Evolutionary conservation across 1,140 invertebrate species (phyloP).

Genomic region (Drosophila orosa): DNA sequence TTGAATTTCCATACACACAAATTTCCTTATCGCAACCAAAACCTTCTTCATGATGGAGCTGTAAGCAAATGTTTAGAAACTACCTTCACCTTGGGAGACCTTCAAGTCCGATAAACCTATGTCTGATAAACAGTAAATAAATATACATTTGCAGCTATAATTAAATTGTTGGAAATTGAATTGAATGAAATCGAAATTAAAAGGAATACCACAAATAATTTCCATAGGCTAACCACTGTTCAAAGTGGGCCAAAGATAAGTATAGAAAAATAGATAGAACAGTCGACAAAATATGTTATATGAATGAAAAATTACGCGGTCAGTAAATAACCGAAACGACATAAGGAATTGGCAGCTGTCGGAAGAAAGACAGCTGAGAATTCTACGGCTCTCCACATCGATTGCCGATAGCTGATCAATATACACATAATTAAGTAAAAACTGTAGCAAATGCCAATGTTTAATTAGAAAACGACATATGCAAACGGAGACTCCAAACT

Average conservation of each 20-base stretch:
- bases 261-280: not conserved
- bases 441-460: conserved; percentile 70
- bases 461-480: conserved; percentile 78
- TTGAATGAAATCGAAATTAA: conserved; percentile 12
- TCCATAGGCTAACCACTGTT: not conserved
- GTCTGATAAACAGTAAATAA: conserved; percentile 2
- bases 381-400: conserved; percentile 19
- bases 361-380: conserved; percentile 36
- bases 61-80: conserved; percentile 26
- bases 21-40: conserved; percentile 11
- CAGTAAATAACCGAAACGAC: conserved; percentile 10
- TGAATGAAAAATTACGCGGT: not conserved
- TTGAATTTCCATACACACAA: conserved; percentile 21
- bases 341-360: conserved; percentile 38
- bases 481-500: conserved; percentile 45
- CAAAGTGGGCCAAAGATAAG: conserved; percentile 30
- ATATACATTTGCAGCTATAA: conserved; percentile 10
- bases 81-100: conserved; percentile 29
- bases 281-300: not conserved
- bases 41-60: not conserved
- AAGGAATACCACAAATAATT: conserved; percentile 2
- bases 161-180: conserved; percentile 18
- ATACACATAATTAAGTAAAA: conserved; percentile 54
- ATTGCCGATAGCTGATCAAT: conserved; percentile 43
- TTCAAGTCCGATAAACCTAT: not conserved